Percentiles rank a stretch among this genome's conserved stretches.
These are phyloP conservation scores for Chrysochloris asiatica DNA, from an alignment of 2,113 vertebrate species.

Conservation along the genomic window DNA sequence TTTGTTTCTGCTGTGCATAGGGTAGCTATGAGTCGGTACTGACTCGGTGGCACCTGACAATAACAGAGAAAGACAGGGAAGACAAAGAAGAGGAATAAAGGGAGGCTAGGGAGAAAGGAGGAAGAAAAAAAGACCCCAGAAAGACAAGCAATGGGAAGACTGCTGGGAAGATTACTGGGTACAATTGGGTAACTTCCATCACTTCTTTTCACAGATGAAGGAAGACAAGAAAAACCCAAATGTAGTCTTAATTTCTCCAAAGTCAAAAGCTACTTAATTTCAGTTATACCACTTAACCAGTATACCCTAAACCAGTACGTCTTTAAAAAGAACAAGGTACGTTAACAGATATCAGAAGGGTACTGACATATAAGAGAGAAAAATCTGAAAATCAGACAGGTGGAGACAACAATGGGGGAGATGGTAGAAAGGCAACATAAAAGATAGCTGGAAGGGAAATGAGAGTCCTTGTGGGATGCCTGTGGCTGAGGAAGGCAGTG, in stretches of 20 bases:
- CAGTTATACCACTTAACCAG: background rate
- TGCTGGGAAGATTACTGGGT: background rate
- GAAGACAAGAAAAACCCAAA: background rate
- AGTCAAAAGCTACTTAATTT: background rate
- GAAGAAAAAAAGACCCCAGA: background rate
- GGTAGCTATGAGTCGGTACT: too few species aligned
- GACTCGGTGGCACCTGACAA: too few species aligned
- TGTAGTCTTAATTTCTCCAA: background rate
- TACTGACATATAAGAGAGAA: background rate
- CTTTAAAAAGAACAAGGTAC: too few species aligned
- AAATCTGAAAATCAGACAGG: background rate
- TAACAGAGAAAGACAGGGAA: background rate
- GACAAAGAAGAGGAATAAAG: background rate
- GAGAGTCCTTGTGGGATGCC: background rate
- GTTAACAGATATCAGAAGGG: accelerated
- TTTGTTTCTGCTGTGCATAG: too few species aligned
- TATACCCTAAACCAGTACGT: background rate
- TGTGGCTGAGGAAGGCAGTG: background rate
- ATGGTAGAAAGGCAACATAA: background rate
- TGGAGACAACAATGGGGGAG: background rate
- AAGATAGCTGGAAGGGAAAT: background rate
- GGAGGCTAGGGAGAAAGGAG: accelerated
- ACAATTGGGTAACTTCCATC: accelerated
- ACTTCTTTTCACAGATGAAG: background rate
- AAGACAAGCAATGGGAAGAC: background rate